Evolutionary conservation across 1,140 invertebrate species (phyloP), one percentile per base, ranked within the genome.

Genomic region (Bursaphelenchus mucronatus): DNA sequence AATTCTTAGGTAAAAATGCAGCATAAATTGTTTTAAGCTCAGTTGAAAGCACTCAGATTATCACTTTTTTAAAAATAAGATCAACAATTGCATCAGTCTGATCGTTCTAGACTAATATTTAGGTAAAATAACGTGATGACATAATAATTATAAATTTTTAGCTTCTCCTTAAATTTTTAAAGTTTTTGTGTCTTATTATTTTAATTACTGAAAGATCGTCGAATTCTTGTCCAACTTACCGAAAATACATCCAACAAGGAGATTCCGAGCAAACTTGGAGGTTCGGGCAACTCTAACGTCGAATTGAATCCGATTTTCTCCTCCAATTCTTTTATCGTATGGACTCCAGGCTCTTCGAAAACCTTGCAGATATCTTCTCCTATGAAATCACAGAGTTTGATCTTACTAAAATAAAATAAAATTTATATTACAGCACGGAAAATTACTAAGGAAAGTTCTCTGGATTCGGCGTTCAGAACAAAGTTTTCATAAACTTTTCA

Each of bases 311-410:
- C 43, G 13, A 74, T 45, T 43, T 75, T 70, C 30, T 78, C 55
- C 53, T 74, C 71, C 11, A 74, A 49, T 40, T 74, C 73, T 30
- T 61, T 50, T 21, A 74, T 55, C n/a, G 73, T 68, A 61, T 74
- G 73, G 15, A 61, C 55, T n/a, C 73, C 73, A 10, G 76, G 76
- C 41, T 17, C 46, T 61, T 78, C 46, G 13, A 74, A 50, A 39
- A 74, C 21, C 49, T 75, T 52, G 15, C 73, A 74, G 17, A 74
- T 52, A 43, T 78, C 57, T 46, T 63, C 54, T 8, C 73, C 73
- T 44, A 74, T 78, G 41, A 73, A 74, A 39, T 64, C 53, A 46
- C 73, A 74, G n/a, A 74, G 41, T 30, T 74, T 63, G 39, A 78
- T 44, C 8, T 43, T 49, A 52, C 71, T 72, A 44, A 63, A 72